phyloP scores from a whole-genome alignment of 92 coral and sea anemone genomes.

The Phenganax marumi region DNA sequence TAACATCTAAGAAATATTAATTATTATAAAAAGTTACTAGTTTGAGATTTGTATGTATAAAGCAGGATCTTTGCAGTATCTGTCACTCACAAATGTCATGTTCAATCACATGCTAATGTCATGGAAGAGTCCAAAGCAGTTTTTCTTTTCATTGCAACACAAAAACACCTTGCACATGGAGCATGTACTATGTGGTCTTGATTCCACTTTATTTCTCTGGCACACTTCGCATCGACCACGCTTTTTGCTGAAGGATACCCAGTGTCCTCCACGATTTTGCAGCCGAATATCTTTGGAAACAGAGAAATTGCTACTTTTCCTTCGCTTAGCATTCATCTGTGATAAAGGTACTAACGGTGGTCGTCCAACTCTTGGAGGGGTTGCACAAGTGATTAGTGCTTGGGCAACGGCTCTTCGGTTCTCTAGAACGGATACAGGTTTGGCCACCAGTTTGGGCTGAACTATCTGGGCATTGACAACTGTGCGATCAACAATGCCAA shows the following conservation, averaged over 20 bases:
- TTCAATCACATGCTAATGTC: no score
- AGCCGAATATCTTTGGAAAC: background rate
- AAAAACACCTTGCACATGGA: background rate
- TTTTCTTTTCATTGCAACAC: background rate
- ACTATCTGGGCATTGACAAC: constrained; percentile 55
- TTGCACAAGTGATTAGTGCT: constrained; percentile 12
- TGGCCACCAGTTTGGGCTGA: constrained; percentile 29
- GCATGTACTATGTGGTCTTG: constrained; percentile 3
- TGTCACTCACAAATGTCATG: no score
- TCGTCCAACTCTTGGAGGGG: constrained; percentile 11
- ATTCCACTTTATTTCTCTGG: background rate
- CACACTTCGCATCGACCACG: constrained; percentile 21
- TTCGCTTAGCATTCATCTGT: background rate
- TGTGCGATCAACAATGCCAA: constrained; percentile 49
- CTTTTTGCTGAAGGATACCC: background rate
- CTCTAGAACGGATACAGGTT: constrained; percentile 39
- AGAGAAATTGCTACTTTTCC: constrained; percentile 19
- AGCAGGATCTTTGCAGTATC: no score
- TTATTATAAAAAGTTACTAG: no score
- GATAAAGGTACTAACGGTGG: background rate
- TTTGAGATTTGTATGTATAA: no score
- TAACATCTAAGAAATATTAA: no score
- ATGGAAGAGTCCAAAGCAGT: no score
- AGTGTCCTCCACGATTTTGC: constrained; percentile 12
- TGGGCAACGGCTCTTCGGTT: constrained; percentile 36